These are phyloP conservation scores for Labrus mixtus DNA, from an alignment of 2,113 vertebrate genomes.

Conservation along the genomic window DNA sequence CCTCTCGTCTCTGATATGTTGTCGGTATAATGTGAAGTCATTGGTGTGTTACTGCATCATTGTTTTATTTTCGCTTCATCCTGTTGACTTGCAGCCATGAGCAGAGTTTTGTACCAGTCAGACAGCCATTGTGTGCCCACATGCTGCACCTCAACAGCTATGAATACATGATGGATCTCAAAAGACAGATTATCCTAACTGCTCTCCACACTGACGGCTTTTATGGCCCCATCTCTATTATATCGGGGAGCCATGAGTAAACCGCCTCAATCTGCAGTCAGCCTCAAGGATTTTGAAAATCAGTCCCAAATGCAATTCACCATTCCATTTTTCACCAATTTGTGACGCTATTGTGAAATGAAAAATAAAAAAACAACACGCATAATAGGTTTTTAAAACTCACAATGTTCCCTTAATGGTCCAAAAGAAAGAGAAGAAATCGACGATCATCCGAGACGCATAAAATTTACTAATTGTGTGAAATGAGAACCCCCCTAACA, in stretches of 20 bases:
- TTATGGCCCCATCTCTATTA: conserved; percentile 1
- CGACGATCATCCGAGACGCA: conserved; percentile 1
- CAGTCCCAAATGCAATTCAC: background rate
- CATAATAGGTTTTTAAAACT: background rate
- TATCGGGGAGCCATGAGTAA: background rate
- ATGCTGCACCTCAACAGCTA: conserved; percentile 22
- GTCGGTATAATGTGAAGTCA: conserved; percentile 77
- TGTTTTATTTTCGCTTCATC: conserved; percentile 51
- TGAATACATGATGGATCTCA: background rate
- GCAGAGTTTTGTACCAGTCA: background rate
- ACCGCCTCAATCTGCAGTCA: background rate
- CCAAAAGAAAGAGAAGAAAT: conserved; percentile 3
- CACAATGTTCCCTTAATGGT: background rate
- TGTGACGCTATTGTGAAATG: background rate
- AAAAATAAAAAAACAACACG: background rate
- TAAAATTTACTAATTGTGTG: conserved; percentile 10
- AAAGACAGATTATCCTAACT: conserved; percentile 12
- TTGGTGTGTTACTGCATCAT: conserved; percentile 60
- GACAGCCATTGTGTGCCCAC: background rate
- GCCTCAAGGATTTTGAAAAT: background rate
- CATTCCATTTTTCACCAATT: background rate
- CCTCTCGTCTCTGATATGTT: conserved; percentile 53
- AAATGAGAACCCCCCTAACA: background rate
- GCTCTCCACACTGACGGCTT: background rate
- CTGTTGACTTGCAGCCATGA: conserved; percentile 5